Percentiles rank a stretch among this genome's conserved stretches.
phyloP scores from a whole-genome alignment of 2,888 invertebrate genomes.

The Patella ulyssiponensis region DNA sequence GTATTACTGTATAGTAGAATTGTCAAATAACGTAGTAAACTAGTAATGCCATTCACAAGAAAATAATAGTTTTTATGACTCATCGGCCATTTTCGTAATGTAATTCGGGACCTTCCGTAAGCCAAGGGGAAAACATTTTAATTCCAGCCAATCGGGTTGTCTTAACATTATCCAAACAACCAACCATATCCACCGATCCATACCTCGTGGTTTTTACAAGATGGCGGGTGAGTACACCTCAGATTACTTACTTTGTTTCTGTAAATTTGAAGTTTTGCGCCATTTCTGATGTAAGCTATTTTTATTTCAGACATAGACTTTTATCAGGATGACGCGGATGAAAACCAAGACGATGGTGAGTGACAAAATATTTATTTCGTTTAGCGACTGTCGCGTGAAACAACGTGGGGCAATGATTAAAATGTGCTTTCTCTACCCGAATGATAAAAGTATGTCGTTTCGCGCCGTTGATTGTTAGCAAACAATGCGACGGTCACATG shows the following conservation, averaged over 20 bases:
- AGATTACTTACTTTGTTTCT: conserved; percentile 63
- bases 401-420: conserved; percentile 52
- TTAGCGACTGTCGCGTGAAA: conserved; percentile 50
- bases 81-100: conserved; percentile 55
- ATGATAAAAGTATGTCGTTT: conserved; percentile 41
- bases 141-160: conserved; percentile 54
- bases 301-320: conserved; percentile 68
- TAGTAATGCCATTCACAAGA: too few species aligned
- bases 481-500: conserved; percentile 31
- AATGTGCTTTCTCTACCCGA: conserved; percentile 55
- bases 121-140: conserved; percentile 46
- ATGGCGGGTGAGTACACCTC: conserved; percentile 71
- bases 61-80: conserved; percentile 34
- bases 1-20: too few species aligned
- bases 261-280: conserved; percentile 55
- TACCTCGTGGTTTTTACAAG: conserved; percentile 67
- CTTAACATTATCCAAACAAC: conserved; percentile 37
- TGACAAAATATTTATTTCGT: conserved; percentile 38
- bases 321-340: conserved; percentile 64
- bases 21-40: too few species aligned
- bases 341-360: conserved; percentile 66
- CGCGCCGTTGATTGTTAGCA: conserved; percentile 37
- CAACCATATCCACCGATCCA: conserved; percentile 49
- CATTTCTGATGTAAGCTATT: conserved; percentile 47
- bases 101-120: conserved; percentile 53